phyloP scores from a whole-genome alignment of 2,797 vertebrate species.

The Bradypus variegatus region DNA sequence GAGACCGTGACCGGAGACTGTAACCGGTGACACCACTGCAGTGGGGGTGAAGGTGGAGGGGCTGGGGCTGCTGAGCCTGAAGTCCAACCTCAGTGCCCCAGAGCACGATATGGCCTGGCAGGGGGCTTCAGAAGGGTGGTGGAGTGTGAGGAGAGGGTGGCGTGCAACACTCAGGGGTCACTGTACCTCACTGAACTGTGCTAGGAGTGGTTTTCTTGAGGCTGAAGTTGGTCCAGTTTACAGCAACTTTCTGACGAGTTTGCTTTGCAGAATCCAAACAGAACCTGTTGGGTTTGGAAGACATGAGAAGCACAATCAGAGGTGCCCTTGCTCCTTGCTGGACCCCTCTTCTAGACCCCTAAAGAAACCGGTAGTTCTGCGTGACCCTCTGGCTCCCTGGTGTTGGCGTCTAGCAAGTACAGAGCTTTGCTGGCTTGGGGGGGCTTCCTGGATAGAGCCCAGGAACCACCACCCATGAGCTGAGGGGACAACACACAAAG shows the following conservation, averaged over 20 bases:
- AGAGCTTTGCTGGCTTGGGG: background rate
- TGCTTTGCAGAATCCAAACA: constrained; percentile 99
- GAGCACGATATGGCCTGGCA: constrained; percentile 64
- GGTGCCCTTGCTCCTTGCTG: background rate
- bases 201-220: constrained; percentile 97
- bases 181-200: constrained; percentile 87
- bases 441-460: background rate
- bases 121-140: background rate
- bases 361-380: background rate
- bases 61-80: background rate
- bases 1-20: background rate
- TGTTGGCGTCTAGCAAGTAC: background rate
- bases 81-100: background rate
- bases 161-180: background rate
- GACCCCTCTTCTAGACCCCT: background rate
- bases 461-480: background rate
- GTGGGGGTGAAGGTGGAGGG: background rate
- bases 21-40: background rate
- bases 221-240: constrained; percentile 99
- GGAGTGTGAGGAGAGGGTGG: constrained; percentile 35
- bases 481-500: background rate
- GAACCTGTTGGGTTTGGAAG: constrained; percentile 79
- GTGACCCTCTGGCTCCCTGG: background rate
- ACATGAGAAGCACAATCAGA: background rate
- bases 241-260: constrained; percentile 96